phyloP scores from a whole-genome alignment of 2,797 vertebrate species.

The Manis javanica region DNA sequence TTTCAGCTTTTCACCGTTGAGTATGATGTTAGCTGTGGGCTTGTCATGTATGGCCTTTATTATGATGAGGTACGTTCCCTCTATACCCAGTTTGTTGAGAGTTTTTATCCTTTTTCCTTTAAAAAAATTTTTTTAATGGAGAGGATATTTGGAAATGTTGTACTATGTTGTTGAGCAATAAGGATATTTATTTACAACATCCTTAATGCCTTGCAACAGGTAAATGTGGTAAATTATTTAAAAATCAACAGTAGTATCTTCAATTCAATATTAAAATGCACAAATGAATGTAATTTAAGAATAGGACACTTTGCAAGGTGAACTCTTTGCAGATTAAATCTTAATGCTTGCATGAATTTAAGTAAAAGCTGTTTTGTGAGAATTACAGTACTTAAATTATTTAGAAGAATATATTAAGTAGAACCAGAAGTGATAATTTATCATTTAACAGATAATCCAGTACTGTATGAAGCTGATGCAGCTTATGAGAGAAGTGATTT shows the following conservation, averaged over 20 bases:
- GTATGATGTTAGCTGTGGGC: conserved; percentile 67
- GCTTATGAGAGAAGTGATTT: conserved; percentile 9
- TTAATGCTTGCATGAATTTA: conserved; percentile 64
- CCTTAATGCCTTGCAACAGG: conserved; percentile 39
- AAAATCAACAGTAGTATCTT: neutral
- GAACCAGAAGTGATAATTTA: conserved; percentile 16
- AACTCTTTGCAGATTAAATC: neutral
- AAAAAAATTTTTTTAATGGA: neutral
- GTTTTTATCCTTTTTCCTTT: conserved; percentile 40
- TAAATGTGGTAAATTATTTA: conserved; percentile 45
- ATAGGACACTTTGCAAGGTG: conserved; percentile 44
- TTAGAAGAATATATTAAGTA: conserved; percentile 38
- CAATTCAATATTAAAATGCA: conserved; percentile 40
- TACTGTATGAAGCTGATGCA: neutral
- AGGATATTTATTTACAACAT: conserved; percentile 32
- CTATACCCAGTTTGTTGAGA: conserved; percentile 60
- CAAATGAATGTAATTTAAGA: conserved; percentile 47
- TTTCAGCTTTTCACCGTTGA: conserved; percentile 69
- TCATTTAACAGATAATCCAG: conserved; percentile 45
- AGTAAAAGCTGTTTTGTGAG: conserved; percentile 21
- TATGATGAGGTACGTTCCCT: conserved; percentile 70
- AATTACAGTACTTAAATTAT: conserved; percentile 2
- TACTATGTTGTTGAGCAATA: neutral
- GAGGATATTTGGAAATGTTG: conserved; percentile 39
- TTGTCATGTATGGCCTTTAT: conserved; percentile 68